These are phyloP conservation scores for Allobates femoralis DNA, from an alignment of 2,797 vertebrate genomes.

Conservation along the genomic window DNA sequence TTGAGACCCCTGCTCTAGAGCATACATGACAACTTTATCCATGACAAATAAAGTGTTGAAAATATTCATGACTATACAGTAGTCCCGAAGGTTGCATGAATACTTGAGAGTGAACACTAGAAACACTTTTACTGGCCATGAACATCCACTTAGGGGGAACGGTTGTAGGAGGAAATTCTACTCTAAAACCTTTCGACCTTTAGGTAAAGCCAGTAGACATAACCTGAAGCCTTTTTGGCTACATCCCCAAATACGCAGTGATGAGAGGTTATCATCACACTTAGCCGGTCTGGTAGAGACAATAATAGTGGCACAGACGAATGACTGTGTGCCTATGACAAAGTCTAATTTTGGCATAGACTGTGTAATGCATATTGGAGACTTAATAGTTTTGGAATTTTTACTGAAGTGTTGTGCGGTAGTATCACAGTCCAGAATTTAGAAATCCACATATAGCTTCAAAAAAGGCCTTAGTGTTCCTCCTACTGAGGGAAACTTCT, in stretches of 20 bases:
- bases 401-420: slow-evolving; percentile 1
- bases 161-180: slow-evolving; percentile 14
- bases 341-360: slow-evolving; percentile 20
- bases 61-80: background rate
- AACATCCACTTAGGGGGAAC: background rate
- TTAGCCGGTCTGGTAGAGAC: background rate
- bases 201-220: slow-evolving; percentile 18
- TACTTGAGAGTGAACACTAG: background rate
- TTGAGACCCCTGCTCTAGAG: too few species aligned
- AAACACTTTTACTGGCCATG: background rate
- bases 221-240: slow-evolving; percentile 20
- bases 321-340: background rate
- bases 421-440: background rate
- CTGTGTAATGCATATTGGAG: slow-evolving; percentile 8
- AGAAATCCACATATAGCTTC: background rate
- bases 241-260: background rate
- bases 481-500: background rate
- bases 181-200: slow-evolving; percentile 6
- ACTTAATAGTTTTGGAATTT: slow-evolving; percentile 12
- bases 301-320: background rate
- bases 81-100: background rate
- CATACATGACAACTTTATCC: too few species aligned
- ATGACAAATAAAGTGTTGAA: background rate
- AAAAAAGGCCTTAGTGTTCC: background rate
- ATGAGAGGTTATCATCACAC: background rate